These are phyloP conservation scores for Fregata magnificens DNA, from an alignment of 2,113 vertebrate genomes.

Conservation along the genomic window DNA sequence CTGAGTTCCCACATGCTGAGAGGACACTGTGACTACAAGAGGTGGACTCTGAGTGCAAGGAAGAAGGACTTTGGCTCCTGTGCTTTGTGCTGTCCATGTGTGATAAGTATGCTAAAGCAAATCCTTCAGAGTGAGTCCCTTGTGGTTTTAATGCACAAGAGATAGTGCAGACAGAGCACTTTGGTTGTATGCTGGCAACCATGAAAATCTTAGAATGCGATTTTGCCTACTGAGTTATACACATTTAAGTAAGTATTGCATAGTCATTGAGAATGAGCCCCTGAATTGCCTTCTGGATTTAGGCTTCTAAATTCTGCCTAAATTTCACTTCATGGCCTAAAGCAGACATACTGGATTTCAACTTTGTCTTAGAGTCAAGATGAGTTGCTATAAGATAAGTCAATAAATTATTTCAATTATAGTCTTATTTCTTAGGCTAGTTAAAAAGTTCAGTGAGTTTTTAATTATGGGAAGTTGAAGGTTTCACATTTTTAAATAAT, in stretches of 20 bases:
- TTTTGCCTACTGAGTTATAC: background rate
- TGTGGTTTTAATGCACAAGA: background rate
- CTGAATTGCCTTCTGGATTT: background rate
- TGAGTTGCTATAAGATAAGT: background rate
- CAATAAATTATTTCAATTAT: background rate
- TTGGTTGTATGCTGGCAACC: background rate
- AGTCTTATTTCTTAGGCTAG: background rate
- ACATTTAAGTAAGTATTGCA: background rate
- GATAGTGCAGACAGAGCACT: background rate
- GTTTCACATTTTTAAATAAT: background rate
- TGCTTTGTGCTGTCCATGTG: background rate
- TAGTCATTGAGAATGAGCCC: background rate
- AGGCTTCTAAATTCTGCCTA: background rate
- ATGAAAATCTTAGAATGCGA: background rate
- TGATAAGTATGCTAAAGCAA: background rate
- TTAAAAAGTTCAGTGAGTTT: background rate
- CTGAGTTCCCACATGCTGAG: background rate
- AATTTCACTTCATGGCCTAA: background rate
- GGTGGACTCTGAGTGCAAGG: background rate
- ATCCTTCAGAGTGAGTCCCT: background rate
- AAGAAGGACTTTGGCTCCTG: background rate
- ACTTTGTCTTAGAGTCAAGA: background rate
- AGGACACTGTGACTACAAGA: background rate
- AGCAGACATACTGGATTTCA: background rate
- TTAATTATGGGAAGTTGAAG: background rate